Evolutionary conservation across 2,888 invertebrate species (phyloP).

Genomic region (Ochropacha duplaris): DNA sequence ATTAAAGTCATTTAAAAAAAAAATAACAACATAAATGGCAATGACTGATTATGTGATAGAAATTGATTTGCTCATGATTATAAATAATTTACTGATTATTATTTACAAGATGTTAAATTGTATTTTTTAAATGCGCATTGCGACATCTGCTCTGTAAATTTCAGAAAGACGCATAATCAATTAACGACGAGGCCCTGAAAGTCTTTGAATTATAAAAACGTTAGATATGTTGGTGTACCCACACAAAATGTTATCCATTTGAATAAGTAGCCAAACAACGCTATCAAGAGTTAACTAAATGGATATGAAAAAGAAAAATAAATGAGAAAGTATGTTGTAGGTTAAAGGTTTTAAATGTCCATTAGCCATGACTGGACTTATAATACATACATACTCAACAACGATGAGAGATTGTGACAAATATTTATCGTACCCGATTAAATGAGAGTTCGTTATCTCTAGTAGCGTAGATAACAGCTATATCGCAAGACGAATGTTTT

Average conservation of each 20-base stretch:
- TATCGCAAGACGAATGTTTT: conserved; percentile 27
- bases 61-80: neutral
- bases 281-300: neutral
- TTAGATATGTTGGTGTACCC: neutral
- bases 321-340: neutral
- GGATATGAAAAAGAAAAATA: neutral
- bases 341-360: no score
- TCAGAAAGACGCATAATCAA: neutral
- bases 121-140: no score
- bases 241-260: no score
- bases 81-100: no score
- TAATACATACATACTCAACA: neutral
- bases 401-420: neutral
- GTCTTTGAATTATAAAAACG: neutral
- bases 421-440: neutral
- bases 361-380: neutral
- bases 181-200: neutral
- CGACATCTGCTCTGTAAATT: neutral
- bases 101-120: no score
- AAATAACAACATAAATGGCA: neutral
- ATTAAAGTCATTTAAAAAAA: no score
- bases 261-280: neutral
- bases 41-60: neutral
- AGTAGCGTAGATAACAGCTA: conserved; percentile 18
- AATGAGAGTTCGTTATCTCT: conserved; percentile 22